Conservation (phyloP, 2,888 invertebrate genomes). For the Cetonia aurata region DNA sequence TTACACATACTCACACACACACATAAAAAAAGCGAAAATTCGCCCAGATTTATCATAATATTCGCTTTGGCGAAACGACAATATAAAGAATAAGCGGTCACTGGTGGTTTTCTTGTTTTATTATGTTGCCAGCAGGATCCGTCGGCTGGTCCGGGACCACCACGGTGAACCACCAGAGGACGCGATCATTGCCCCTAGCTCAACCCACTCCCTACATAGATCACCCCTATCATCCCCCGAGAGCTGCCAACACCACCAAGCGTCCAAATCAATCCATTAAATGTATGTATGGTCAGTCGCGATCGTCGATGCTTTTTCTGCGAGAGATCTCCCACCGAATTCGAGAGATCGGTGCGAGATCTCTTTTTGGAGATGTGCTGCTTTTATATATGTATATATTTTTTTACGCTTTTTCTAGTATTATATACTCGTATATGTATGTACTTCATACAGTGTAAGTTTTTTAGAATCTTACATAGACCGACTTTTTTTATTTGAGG, state of each 20-base stretch:
- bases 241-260: slow-evolving; percentile 55
- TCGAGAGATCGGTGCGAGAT: neutral
- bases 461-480: too few species aligned
- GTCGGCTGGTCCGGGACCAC: slow-evolving; percentile 59
- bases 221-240: slow-evolving; percentile 56
- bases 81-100: slow-evolving; percentile 17
- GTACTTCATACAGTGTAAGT: neutral
- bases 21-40: neutral
- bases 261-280: slow-evolving; percentile 61
- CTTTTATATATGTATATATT: slow-evolving; percentile 3
- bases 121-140: slow-evolving; percentile 57
- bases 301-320: slow-evolving; percentile 29
- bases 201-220: slow-evolving; percentile 59
- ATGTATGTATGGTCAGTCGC: slow-evolving; percentile 60
- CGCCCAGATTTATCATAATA: neutral
- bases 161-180: slow-evolving; percentile 72
- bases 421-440: too few species aligned
- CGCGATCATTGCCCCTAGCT: slow-evolving; percentile 76
- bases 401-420: neutral
- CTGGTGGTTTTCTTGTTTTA: slow-evolving; percentile 48
- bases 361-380: neutral
- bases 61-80: neutral
- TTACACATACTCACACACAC: neutral
- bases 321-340: neutral
- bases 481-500: too few species aligned